A percentile compares a stretch with the other conserved stretches of the same genome.
Conservation (phyloP, 2,888 invertebrate species). For the Pseudeuparius sepicola region DNA sequence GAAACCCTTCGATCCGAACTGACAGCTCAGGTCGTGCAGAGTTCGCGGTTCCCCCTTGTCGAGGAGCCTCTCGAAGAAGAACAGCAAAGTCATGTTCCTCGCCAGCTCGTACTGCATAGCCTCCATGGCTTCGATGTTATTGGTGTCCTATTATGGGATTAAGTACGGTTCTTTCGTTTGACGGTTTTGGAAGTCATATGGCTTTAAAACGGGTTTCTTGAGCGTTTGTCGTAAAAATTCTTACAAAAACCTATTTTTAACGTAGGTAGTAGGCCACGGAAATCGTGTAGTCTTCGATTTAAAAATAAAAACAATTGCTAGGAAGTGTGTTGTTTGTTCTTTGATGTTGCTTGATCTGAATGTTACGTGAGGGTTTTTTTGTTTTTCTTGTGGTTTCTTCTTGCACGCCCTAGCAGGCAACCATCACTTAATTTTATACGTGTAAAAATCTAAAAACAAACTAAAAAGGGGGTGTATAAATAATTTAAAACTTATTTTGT, state of each 20-base stretch:
- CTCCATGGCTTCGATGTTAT: slow-evolving; percentile 59
- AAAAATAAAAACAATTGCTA: too few species aligned
- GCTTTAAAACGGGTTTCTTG: slow-evolving; percentile 5
- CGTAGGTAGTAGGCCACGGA: too few species aligned
- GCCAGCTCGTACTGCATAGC: slow-evolving; percentile 90
- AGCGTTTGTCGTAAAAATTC: slow-evolving; percentile 1
- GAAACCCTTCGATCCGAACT: slow-evolving; percentile 98
- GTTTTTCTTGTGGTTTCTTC: too few species aligned
- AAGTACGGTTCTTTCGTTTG: too few species aligned
- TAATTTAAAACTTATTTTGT: slow-evolving; percentile 26
- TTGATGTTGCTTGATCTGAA: too few species aligned
- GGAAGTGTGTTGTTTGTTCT: too few species aligned
- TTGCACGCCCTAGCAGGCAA: too few species aligned
- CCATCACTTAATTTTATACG: too few species aligned
- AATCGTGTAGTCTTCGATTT: too few species aligned
- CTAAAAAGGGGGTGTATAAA: slow-evolving; percentile 24
- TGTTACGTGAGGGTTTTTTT: too few species aligned
- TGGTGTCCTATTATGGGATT: slow-evolving; percentile 8
- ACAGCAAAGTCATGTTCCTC: slow-evolving; percentile 90
- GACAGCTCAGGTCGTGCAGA: slow-evolving; percentile 95
- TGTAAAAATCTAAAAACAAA: too few species aligned
- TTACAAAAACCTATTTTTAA: neutral
- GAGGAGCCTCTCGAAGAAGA: slow-evolving; percentile 96
- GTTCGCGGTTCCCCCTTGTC: slow-evolving; percentile 94
- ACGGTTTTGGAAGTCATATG: slow-evolving; percentile 5